A percentile compares a stretch with the other conserved stretches of the same genome.
Conservation (phyloP, 1,140 invertebrate species). For the Elymnias hypermnestra region DNA sequence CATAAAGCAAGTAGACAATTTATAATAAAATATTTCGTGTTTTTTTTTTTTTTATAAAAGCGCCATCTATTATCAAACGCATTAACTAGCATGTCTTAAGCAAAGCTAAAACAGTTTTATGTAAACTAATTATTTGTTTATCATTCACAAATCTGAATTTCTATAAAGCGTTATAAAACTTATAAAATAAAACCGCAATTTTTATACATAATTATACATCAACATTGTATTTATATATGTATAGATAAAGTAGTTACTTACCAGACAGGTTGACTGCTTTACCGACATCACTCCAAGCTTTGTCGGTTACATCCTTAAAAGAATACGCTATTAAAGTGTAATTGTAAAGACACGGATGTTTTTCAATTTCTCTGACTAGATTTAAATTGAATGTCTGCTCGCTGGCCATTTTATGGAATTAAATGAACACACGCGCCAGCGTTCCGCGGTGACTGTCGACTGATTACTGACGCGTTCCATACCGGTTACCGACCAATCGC, state of each 20-base stretch:
- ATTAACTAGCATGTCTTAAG: no score
- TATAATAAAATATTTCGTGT: no score
- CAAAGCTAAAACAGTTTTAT: no score
- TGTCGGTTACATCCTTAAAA: neutral
- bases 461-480: neutral
- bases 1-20: no score
- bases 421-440: neutral
- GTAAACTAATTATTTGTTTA: no score
- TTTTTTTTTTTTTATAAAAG: no score
- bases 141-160: no score
- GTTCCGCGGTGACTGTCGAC: neutral
- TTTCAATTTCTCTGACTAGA: neutral
- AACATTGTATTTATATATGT: no score
- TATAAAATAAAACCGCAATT: no score
- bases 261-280: neutral
- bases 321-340: neutral
- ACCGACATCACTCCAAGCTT: neutral
- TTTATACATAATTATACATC: no score
- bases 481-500: neutral
- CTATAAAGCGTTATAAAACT: no score
- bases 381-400: neutral
- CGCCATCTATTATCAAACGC: no score
- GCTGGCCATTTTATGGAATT: neutral
- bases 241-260: neutral
- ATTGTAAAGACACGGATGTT: neutral